Base-by-base conservation (phyloP, 2,113 vertebrate species). In the Pycnonotus jocosus region DNA sequence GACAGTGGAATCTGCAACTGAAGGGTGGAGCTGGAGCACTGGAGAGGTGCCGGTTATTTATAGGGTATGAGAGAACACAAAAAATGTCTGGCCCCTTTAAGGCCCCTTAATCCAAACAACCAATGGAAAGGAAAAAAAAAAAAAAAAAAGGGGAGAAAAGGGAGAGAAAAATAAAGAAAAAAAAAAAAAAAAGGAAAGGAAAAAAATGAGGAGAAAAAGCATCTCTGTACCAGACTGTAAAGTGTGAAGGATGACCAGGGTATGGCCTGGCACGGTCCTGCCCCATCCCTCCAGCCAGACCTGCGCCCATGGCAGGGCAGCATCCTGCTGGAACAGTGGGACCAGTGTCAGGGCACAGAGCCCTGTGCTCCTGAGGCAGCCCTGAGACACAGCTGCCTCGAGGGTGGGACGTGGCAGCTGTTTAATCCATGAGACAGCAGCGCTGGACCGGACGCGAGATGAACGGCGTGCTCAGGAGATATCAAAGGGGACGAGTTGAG, bases 1-100 rank as follows among this genome's bases (percentile, higher is more conserved):
- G 92, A 96, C 95, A 96, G 91, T 92, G 93, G 92, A 96, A 95
- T 97, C 92, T 96, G 95, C 73, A 93, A 91, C 88, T 85, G 84
- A 73, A 96, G 93, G 94, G 95, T 96, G 97, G 95, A 96, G 92
- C 71, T 85, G 86, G 79, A 96, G 92, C 88, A 93, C 73, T 92
- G 93, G 88, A 96, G 95, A 96, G 96, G 94, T 94, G 92, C 92
- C 44, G 88, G 95, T 97, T 97, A 97, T 96, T 97, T 97, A 97
- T 96, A 97, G 97, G 95, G 91, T 94, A 97, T 94, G 95, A 97
- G 94, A 95, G 91, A 96, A 95, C 79, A 93, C 89, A 91, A 95
- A 93, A 97, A 96, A 97, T 90, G 94, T 96, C 94, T 95, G 88
- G 95, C 92, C 94, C 92, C 95, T 95, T 96, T 93, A 96, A 97